Percentiles rank a stretch among this genome's conserved stretches.
phyloP scores from a whole-genome alignment of 2,113 vertebrate species.

The Poeciliopsis retropinna region DNA sequence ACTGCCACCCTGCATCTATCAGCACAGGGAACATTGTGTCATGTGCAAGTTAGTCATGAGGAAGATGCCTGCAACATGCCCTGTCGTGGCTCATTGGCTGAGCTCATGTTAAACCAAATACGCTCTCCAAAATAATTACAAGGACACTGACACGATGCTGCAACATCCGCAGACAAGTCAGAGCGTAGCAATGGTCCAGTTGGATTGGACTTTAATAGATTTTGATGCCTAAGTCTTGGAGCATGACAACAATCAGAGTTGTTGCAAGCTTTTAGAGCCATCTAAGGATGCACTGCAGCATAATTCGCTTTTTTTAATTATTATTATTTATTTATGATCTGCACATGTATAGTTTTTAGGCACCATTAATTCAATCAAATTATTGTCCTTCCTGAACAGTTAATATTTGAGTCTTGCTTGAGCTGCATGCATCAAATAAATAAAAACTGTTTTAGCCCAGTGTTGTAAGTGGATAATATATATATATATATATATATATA shows the following conservation, averaged over 20 bases:
- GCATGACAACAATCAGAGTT: constrained; percentile 43
- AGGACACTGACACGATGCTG: constrained; percentile 61
- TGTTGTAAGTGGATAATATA: background rate
- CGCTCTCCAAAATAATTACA: constrained; percentile 75
- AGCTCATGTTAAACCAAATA: constrained; percentile 77
- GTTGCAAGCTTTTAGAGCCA: constrained; percentile 45
- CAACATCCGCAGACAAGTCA: constrained; percentile 71
- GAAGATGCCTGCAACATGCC: constrained; percentile 77
- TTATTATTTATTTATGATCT: constrained; percentile 10
- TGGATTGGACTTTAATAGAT: constrained; percentile 64
- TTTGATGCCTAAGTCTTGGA: constrained; percentile 56
- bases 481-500: too few species aligned
- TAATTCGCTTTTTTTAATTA: background rate
- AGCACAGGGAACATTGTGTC: constrained; percentile 71
- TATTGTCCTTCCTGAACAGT: background rate
- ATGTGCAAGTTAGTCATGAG: constrained; percentile 73
- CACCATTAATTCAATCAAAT: background rate
- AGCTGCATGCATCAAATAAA: background rate
- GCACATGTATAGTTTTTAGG: constrained; percentile 3
- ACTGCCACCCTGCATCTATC: constrained; percentile 79
- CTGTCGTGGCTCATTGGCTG: constrained; percentile 74
- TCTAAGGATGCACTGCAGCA: constrained; percentile 18
- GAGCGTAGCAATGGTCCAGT: constrained; percentile 53
- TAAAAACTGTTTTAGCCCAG: background rate
- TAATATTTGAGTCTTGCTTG: background rate